Base-by-base conservation (phyloP, 2,888 invertebrate species). In the Hypercompe scribonia region DNA sequence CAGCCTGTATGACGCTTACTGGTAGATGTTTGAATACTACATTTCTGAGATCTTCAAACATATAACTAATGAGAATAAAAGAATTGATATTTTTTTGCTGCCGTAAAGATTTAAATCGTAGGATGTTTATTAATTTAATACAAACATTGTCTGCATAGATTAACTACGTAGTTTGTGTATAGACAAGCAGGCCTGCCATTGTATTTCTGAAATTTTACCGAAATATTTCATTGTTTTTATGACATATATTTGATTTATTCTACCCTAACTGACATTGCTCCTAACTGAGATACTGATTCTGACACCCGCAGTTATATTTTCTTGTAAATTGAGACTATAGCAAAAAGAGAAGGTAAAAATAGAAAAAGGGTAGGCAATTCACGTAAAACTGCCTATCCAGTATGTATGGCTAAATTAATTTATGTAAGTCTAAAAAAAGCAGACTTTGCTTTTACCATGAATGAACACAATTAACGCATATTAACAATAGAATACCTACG, bases 1-100 rank as follows among this genome's bases (percentile, higher is more conserved):
- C 71, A 72, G 72, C 65, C 39, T 13, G 68, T 77, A 70, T 76
- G 65, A 75, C 50, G 66, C 70, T 61, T 31, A 31, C 8, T 61
- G 8, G 31, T 61, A 61, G 21, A n/a, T 39, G n/a, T 71, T 54
- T 66, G 34, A 65, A 31, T 24, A 64, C 33, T 34, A 13, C n/a
- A 63, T 36, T 39, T 42, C 34, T 34, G 4, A 24, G 8, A 11
- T 34, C 34, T 58, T 58, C 28, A 13, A 58, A 7, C 3, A 3
- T 34, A 34, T 34, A 5, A 34, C 10, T 21, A 7, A n/a, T 65
- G n/a, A n/a, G 24, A 64, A 64, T 8, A 64, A 64, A 5, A 21
- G 3, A 21, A 21, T 2, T 5, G 7, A 21, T 24, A 34, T 34
- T 34, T 21, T 1, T 64, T 46, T 33, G 11, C 15, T 61, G 10